Evolutionary conservation across 1,140 invertebrate species (phyloP).

Genomic region (Tigriopus japonicus): DNA sequence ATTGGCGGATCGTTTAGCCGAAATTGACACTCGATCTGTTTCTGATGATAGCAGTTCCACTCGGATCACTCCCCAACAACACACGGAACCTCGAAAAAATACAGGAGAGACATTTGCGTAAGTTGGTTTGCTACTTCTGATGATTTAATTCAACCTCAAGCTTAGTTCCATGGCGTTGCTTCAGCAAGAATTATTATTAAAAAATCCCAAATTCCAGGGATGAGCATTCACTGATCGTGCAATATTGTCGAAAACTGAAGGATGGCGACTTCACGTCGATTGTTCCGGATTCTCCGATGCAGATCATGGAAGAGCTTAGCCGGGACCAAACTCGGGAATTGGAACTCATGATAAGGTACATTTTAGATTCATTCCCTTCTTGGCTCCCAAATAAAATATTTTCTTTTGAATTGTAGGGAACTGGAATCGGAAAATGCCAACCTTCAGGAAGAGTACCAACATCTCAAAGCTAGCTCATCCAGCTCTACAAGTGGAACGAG

Average conservation of each 20-base stretch:
- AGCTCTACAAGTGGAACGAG: background rate
- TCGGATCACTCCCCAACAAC: constrained; percentile 4
- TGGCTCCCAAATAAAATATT: too few species aligned
- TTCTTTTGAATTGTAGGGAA: constrained; percentile 34
- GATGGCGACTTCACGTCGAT: background rate
- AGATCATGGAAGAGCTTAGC: background rate
- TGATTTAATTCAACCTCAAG: background rate
- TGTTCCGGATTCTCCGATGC: background rate
- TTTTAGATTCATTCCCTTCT: too few species aligned
- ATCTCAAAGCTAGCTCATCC: background rate
- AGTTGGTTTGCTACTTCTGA: too few species aligned
- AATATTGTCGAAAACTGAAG: constrained; percentile 77
- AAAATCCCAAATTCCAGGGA: constrained; percentile 33
- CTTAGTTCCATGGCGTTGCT: background rate
- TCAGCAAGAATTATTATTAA: too few species aligned
- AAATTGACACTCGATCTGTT: background rate
- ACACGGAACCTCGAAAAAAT: constrained; percentile 4
- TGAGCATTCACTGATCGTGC: constrained; percentile 82
- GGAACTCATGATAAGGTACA: constrained; percentile 57
- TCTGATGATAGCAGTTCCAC: background rate
- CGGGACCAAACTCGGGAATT: constrained; percentile 67
- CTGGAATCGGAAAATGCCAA: constrained; percentile 86
- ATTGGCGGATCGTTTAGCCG: background rate
- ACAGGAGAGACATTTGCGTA: background rate
- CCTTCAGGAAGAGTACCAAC: constrained; percentile 63